Evolutionary conservation across 2,888 invertebrate genomes (phyloP), one percentile per base, ranked within the genome.

Genomic region (Philopedon plagiatum): DNA sequence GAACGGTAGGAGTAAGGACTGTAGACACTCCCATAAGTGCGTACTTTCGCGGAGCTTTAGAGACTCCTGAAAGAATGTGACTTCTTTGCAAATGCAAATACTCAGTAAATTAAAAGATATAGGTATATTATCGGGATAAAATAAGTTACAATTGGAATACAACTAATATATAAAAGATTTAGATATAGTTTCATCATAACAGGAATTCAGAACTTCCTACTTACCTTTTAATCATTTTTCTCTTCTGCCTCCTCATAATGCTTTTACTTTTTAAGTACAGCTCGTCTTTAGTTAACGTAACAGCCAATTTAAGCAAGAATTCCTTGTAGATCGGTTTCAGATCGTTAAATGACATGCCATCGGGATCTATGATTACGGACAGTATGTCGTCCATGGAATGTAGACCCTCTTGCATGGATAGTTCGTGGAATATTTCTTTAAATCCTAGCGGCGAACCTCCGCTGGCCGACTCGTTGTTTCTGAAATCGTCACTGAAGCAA

Each of bases 271-370:
- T 91, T 82, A 95, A 94, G 82, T 95, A 96, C 74, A 96, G 88
- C 85, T 96, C 96, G 81, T 96, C 96, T 86, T 95, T 95, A n/a
- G 95, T 96, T 71, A 96, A 86, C 0, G 96, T 96, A 0, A 96
- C 91, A 1, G 96, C 94, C 75, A 96, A 86, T 85, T 96, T 96
- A 37, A 96, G 85, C 56, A 96, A 87, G 82, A 96, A 94, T 86
- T 96, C 96, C 84, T 96, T 95, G 83, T 96, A 96, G 75, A 96
- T 93, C 46, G 96, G 96, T 84, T 95, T 95, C 73, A 96, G 88
- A 81, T 96, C 95, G 86, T 96, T 96, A 85, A 95, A 96, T 65
- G 95, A 95, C 95, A 96, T 96, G 71, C 96, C 96, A 84, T 96
- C 94, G 34, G 95, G 92, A 85, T 95, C 94, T 79, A 96, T 94